Evolutionary conservation across 1,140 invertebrate species (phyloP).

Genomic region (Coenobita brevimanus): DNA sequence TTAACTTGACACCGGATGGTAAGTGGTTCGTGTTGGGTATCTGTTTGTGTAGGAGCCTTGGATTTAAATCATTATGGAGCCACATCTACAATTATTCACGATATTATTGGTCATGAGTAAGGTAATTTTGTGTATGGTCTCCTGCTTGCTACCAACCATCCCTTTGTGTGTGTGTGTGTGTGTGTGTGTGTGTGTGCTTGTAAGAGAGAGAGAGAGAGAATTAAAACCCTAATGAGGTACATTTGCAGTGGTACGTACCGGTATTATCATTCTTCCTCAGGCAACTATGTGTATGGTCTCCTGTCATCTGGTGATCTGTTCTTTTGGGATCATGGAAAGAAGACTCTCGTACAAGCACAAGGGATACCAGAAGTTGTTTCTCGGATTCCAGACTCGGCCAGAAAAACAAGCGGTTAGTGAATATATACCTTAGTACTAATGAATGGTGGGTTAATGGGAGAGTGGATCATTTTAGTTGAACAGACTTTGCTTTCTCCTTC

Average conservation of each 20-base stretch:
- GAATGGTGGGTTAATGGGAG: too few species aligned
- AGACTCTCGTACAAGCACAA: not conserved
- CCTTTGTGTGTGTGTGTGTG: too few species aligned
- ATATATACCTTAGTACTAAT: too few species aligned
- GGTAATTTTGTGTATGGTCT: too few species aligned
- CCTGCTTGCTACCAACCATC: too few species aligned
- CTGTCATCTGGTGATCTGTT: constrained; percentile 23
- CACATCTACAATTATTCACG: not conserved
- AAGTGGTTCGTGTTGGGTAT: not conserved
- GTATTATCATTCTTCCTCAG: constrained; percentile 4
- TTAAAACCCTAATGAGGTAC: not conserved
- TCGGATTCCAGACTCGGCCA: not conserved
- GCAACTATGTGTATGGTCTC: constrained; percentile 26
- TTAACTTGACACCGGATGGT: constrained; percentile 12
- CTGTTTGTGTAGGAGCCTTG: not conserved
- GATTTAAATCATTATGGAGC: not conserved
- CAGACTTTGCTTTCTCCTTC: too few species aligned
- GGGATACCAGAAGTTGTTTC: constrained; percentile 26
- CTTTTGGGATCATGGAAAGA: constrained; percentile 6
- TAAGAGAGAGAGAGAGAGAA: too few species aligned
- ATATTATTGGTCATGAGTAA: not conserved
- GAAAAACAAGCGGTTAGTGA: too few species aligned
- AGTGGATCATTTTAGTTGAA: too few species aligned
- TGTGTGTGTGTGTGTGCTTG: too few species aligned
- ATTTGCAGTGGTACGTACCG: not conserved